Evolutionary conservation across 1,140 invertebrate genomes (phyloP), one percentile per base, ranked within the genome.

Genomic region (Ephestia elutella): DNA sequence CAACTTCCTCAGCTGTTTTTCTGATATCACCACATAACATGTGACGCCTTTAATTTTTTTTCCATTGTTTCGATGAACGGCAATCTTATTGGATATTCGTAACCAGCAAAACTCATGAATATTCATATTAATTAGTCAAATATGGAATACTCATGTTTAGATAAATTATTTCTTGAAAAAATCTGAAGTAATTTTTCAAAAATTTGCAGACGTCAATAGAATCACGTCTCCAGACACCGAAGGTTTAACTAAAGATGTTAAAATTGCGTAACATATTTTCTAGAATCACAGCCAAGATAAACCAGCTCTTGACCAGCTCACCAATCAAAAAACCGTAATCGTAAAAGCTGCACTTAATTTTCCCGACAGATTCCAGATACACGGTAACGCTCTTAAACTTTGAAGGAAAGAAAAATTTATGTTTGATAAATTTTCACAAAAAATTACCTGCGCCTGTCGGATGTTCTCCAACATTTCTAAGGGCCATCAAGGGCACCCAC

Each of bases 401-500:
- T 3, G 11, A 19, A 17, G 44, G 15, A 49, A 15, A 17, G 5
- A 17, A 49, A 49, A 49, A 49, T 49, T 2, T 5, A 44, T 19
- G 15, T 49, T 1, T 32, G 30, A 17, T 49, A n/a, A 9, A 49
- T 17, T 49, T 49, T 49, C 15, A 7, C 3, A 49, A 15, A 49
- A 17, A 49, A 11, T 13, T 25, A 50, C 18, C 20, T 50, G 49
- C 49, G 19, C 50, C 19, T 7, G 50, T 53, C 13, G 9, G 21
- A n/a, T 25, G 10, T 53, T 38, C 8, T 11, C 71, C 48, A 63
- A 68, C 72, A 70, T 73, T 74, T 74, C 67, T 71, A 66, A 73
- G 64, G 65, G 59, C 61, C 62, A 75, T 74, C 82, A 84, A 84
- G 80, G 82, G 78, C 80, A 75, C 71, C 74, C 67, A 75, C 69